Conservation (phyloP, 2,113 vertebrate species). For the Oncorhynchus masou region DNA sequence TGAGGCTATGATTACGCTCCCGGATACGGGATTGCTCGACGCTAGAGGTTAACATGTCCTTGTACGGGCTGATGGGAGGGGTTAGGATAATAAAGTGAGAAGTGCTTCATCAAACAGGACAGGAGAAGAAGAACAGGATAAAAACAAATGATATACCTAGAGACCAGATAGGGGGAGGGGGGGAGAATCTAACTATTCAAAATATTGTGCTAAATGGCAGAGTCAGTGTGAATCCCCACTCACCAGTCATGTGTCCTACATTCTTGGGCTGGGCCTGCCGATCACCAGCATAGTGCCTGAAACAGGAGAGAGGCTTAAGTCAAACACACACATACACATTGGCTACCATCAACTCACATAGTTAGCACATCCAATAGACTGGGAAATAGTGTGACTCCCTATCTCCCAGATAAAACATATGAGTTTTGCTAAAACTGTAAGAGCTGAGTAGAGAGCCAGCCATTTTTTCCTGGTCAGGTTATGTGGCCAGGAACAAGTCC, state of each 20-base stretch:
- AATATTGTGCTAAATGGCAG: not conserved
- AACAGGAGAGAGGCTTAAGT: slow-evolving; percentile 35
- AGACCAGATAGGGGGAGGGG: not conserved
- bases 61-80: not conserved
- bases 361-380: no score
- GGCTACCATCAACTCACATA: not conserved
- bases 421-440: no score
- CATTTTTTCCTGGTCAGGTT: no score
- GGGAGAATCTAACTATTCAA: no score
- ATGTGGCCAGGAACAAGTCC: no score
- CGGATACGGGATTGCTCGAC: no score
- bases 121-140: not conserved
- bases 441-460: no score
- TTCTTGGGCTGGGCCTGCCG: slow-evolving; percentile 47
- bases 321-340: not conserved
- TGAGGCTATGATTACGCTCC: no score
- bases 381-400: no score
- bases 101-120: not conserved
- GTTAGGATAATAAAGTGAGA: no score
- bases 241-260: slow-evolving; percentile 57
- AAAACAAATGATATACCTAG: not conserved
- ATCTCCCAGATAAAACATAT: no score
- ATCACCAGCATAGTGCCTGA: slow-evolving; percentile 60
- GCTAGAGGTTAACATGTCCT: no score
- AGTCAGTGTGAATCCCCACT: slow-evolving; percentile 21